Evolutionary conservation across 2,113 vertebrate genomes (phyloP), one percentile per base, ranked within the genome.

Genomic region (Triplophysa dalaica): DNA sequence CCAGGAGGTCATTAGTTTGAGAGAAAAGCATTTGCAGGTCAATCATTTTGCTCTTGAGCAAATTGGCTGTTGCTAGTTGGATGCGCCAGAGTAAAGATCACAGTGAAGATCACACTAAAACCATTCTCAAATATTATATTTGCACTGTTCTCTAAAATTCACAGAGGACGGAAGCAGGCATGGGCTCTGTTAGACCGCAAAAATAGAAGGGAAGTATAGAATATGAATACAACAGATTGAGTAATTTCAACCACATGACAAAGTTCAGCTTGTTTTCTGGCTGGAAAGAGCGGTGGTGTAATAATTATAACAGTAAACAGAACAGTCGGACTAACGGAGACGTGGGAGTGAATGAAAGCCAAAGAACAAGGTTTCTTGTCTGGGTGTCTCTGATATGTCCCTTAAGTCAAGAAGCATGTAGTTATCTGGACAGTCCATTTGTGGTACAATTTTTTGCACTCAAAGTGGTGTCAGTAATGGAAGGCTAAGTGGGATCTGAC

Each of bases 11-110:
- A 66, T 79, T 75, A 22, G 62, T 13, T 22, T 2, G 21, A 19
- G 38, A 22, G 24, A 78, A 66, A 43, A 62, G 38, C 26, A 14
- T 45, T 65, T 68, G 66, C 54, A 75, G 65, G 43, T 69, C 43
- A 33, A 66, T 29, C 33, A 66, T 75, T 75, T 79, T 74, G 45
- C 62, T 54, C 12, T 38, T 76, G 61, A 38, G 61, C 12, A 76
- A 76, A 76, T 65, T 64, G 50, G 24, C 38, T 54, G 26, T 63
- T 48, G 17, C 21, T 26, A 21, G 0, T 58, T 54, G 29, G 12
- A 16, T 48, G 22, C 8, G 56, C 70, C 70, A 21, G 21, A 54
- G 7, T 2, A 74, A 65, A 72, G 38, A 67, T 69, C 54, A 48
- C 17, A 0, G 13, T 61, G 75, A 75, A n/a, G n/a, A n/a, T n/a